Percentiles rank a stretch among this genome's conserved stretches.
Evolutionary conservation across 2,888 invertebrate species (phyloP).

Genomic region (Drosophila macrospina): DNA sequence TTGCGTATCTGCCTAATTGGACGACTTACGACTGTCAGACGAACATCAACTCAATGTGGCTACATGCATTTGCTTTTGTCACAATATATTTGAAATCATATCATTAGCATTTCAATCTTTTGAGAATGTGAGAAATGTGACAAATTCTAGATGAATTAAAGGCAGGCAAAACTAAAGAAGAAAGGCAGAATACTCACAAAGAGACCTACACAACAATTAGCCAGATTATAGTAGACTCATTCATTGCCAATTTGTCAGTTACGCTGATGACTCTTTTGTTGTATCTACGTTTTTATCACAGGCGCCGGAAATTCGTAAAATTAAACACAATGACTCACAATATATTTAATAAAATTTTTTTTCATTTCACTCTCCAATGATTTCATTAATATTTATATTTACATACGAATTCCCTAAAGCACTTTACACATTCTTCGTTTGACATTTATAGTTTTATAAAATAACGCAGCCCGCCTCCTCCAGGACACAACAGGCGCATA

Average conservation of each 20-base stretch:
- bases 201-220: too few species aligned
- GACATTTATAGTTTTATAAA: not conserved
- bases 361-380: not conserved
- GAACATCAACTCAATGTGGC: constrained; percentile 7
- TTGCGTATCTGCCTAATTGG: constrained; percentile 53
- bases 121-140: not conserved
- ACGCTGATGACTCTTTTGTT: not conserved
- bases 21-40: constrained; percentile 28
- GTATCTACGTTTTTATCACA: not conserved
- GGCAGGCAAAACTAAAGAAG: too few species aligned
- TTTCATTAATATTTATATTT: constrained; percentile 31
- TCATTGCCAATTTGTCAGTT: too few species aligned
- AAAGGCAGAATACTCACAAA: too few species aligned
- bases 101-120: not conserved
- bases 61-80: constrained; percentile 18
- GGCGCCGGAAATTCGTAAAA: not conserved
- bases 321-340: constrained; percentile 11
- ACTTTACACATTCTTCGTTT: constrained; percentile 12
- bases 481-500: constrained; percentile 65
- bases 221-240: too few species aligned
- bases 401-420: constrained; percentile 17
- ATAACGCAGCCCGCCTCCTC: constrained; percentile 71
- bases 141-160: too few species aligned
- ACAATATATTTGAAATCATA: constrained; percentile 7
- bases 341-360: not conserved